Percentiles rank a stretch among this genome's conserved stretches.
phyloP scores from a whole-genome alignment of 2,797 vertebrate genomes.

The Pachyuromys duprasi region DNA sequence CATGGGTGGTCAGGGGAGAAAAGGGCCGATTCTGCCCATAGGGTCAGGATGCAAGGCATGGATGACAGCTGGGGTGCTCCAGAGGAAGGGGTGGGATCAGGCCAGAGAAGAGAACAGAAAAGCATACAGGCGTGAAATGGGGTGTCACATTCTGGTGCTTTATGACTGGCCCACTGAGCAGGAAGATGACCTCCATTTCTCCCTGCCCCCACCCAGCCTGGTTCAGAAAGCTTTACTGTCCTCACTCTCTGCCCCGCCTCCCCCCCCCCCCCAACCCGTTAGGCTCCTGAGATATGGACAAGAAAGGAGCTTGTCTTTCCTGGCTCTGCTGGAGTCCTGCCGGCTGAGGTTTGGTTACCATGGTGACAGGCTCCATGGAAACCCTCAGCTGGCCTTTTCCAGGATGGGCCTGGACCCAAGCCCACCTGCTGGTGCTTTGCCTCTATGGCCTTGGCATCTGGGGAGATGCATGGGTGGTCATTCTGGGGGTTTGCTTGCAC shows the following conservation, averaged over 20 bases:
- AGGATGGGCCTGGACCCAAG: slow-evolving; percentile 79
- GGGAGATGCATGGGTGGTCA: slow-evolving; percentile 18
- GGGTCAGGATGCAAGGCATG: neutral
- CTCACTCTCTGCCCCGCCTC: neutral
- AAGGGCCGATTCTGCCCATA: neutral
- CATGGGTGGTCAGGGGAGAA: neutral
- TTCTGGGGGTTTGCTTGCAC: neutral
- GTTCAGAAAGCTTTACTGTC: slow-evolving; percentile 76
- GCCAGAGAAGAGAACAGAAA: neutral
- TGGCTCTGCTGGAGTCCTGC: slow-evolving; percentile 80
- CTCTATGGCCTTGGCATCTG: slow-evolving; percentile 30
- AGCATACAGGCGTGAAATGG: slow-evolving; percentile 62
- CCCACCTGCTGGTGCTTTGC: slow-evolving; percentile 74
- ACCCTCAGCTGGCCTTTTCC: slow-evolving; percentile 72
- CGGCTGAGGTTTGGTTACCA: slow-evolving; percentile 80
- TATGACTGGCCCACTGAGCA: neutral
- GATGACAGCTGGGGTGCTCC: neutral
- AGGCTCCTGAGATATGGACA: slow-evolving; percentile 79
- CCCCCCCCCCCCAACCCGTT: neutral
- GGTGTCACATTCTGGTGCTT: slow-evolving; percentile 22
- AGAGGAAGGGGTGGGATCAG: neutral
- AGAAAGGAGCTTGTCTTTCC: slow-evolving; percentile 81
- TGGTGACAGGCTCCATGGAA: slow-evolving; percentile 75
- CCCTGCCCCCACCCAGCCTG: slow-evolving; percentile 43
- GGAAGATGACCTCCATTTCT: slow-evolving; percentile 58